Percentiles rank a stretch among this genome's conserved stretches.
Evolutionary conservation across 2,797 vertebrate genomes (phyloP).

Genomic region (Coendou prehensilis): DNA sequence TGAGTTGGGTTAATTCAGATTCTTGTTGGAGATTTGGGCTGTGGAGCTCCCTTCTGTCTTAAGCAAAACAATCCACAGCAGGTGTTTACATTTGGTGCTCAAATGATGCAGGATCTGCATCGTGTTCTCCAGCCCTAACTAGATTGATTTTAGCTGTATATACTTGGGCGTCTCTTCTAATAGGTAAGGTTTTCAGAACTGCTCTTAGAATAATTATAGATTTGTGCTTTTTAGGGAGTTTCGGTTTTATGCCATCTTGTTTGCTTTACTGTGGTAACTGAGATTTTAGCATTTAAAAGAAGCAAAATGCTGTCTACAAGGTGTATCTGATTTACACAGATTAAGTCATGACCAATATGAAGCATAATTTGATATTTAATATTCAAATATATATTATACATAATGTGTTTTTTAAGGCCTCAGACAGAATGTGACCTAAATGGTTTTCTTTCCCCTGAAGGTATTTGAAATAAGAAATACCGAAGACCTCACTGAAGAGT

Average conservation of each 20-base stretch:
- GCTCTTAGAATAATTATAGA: background rate
- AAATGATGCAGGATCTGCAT: background rate
- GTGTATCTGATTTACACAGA: conserved; percentile 17
- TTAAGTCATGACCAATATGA: conserved; percentile 34
- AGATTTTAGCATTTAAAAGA: conserved; percentile 50
- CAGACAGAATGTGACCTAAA: conserved; percentile 42
- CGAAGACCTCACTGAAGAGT: conserved; percentile 96
- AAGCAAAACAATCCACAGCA: background rate
- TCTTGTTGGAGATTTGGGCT: background rate
- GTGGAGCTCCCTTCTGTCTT: background rate
- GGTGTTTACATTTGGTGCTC: background rate
- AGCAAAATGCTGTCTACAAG: background rate
- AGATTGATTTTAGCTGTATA: background rate
- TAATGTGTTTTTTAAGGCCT: conserved; percentile 15
- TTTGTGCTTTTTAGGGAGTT: conserved; percentile 61
- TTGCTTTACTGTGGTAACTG: conserved; percentile 39
- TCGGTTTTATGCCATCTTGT: conserved; percentile 37
- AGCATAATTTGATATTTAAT: conserved; percentile 55
- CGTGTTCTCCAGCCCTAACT: background rate
- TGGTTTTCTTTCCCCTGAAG: conserved; percentile 80
- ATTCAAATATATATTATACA: conserved; percentile 20
- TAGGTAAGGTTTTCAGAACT: conserved; percentile 19
- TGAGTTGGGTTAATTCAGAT: background rate
- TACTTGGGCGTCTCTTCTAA: background rate
- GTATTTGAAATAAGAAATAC: conserved; percentile 93